Conservation (phyloP, 2,797 vertebrate species). For the Varecia variegata region DNA sequence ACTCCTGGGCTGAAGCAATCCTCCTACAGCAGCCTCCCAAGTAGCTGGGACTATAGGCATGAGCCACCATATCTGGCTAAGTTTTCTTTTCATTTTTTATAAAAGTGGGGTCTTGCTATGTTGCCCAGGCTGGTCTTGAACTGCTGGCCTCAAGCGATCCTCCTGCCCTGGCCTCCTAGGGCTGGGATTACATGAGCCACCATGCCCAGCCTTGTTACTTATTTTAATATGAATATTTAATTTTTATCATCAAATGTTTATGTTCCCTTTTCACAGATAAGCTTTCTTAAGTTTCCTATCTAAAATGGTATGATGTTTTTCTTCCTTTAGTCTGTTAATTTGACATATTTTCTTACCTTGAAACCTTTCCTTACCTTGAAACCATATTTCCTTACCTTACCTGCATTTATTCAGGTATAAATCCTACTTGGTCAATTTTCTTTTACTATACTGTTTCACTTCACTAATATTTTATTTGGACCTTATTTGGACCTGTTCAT, state of each 20-base stretch:
- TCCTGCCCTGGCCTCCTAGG: too few relatives aligned
- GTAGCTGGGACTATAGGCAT: too few relatives aligned
- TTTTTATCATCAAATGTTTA: too few relatives aligned
- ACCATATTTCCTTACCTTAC: not conserved
- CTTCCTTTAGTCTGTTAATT: not conserved
- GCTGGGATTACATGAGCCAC: too few relatives aligned
- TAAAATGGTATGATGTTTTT: not conserved
- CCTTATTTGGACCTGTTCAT: not conserved
- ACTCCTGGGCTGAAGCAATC: too few relatives aligned
- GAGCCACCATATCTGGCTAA: not conserved
- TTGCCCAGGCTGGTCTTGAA: not conserved
- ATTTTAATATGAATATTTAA: too few relatives aligned
- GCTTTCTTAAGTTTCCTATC: too few relatives aligned
- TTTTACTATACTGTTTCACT: not conserved
- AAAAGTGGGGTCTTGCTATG: not conserved
- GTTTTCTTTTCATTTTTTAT: not conserved
- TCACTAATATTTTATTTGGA: not conserved
- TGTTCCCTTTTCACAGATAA: too few relatives aligned
- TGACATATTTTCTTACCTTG: not conserved
- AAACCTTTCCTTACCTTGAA: not conserved
- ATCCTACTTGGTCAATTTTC: not conserved
- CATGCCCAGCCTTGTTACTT: too few relatives aligned
- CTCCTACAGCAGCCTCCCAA: too few relatives aligned
- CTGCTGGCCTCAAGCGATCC: not conserved
- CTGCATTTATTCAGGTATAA: not conserved